A percentile compares a stretch with the other conserved stretches of the same genome.
These are phyloP conservation scores for Empis livida DNA, from an alignment of 2,888 invertebrate genomes.

Conservation along the genomic window DNA sequence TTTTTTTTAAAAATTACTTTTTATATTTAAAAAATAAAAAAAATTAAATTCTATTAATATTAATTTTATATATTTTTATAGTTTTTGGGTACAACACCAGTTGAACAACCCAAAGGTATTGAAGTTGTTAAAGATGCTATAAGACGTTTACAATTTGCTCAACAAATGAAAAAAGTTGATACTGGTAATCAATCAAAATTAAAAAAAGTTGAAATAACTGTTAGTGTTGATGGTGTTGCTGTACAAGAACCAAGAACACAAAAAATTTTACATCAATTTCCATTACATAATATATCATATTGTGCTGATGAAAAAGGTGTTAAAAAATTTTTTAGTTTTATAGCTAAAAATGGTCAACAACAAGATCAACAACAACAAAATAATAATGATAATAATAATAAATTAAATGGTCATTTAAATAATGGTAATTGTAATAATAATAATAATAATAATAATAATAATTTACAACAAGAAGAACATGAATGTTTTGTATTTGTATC, in stretches of 20 bases:
- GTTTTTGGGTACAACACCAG: constrained; percentile 91
- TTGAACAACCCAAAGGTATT: constrained; percentile 94
- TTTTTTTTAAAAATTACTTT: background rate
- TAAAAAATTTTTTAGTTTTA: constrained; percentile 74
- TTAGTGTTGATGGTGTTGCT: constrained; percentile 93
- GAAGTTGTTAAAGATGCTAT: constrained; percentile 97
- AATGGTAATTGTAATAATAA: constrained; percentile 10
- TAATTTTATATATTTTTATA: constrained; percentile 34
- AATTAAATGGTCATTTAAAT: constrained; percentile 12
- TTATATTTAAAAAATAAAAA: background rate
- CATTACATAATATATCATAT: constrained; percentile 93
- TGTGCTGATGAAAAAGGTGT: constrained; percentile 98
- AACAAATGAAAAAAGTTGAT: constrained; percentile 82
- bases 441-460: constrained; percentile 11
- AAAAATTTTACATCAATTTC: constrained; percentile 87
- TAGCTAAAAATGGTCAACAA: constrained; percentile 26
- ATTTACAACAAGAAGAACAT: constrained; percentile 58
- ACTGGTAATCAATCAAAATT: constrained; percentile 69
- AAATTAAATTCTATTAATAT: background rate
- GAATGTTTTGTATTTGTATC: constrained; percentile 96
- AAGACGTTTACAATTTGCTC: constrained; percentile 85
- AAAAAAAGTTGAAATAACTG: constrained; percentile 87
- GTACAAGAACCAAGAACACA: constrained; percentile 65
- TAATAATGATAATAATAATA: constrained; percentile 11
- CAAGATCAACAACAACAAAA: constrained; percentile 11